Percentiles rank a stretch among this genome's conserved stretches.
Evolutionary conservation across 2,113 vertebrate genomes (phyloP).

Genomic region (Takifugu flavidus): DNA sequence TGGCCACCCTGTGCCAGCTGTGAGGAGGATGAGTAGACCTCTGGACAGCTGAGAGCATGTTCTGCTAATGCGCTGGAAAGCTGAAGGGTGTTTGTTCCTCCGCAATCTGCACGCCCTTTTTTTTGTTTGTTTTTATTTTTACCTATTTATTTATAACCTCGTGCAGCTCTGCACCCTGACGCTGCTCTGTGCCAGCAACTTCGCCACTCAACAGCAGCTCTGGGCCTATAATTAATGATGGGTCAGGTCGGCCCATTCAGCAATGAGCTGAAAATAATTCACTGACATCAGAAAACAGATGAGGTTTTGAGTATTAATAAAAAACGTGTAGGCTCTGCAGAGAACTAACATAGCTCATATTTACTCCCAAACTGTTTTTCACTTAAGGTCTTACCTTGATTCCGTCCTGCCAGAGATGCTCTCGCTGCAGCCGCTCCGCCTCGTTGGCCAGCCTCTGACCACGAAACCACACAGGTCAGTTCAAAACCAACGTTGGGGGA

Average conservation of each 20-base stretch:
- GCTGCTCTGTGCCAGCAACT: neutral
- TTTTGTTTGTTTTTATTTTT: neutral
- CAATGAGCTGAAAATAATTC: constrained; percentile 3
- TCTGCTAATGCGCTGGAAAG: neutral
- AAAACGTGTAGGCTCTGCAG: no score
- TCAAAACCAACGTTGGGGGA: no score
- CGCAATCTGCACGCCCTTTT: neutral
- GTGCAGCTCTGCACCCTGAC: neutral
- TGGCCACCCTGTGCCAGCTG: neutral
- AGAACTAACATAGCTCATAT: neutral
- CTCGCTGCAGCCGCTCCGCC: constrained; percentile 90
- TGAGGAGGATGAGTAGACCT: neutral
- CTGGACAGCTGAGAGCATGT: neutral
- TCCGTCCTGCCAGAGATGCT: constrained; percentile 93
- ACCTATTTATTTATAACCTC: neutral
- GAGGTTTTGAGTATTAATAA: neutral
- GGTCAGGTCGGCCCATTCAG: constrained; percentile 9
- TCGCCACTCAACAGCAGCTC: constrained; percentile 9
- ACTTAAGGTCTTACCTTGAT: constrained; percentile 81
- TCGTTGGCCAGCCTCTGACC: constrained; percentile 86
- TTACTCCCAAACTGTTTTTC: neutral
- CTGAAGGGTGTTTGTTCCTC: neutral
- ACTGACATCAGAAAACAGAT: constrained; percentile 1
- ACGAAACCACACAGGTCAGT: constrained; percentile 18
- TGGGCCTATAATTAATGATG: constrained; percentile 15